phyloP scores from a whole-genome alignment of 30 jellyfish, hydroid and myxozoan genomes.

The Hydractinia echinata region DNA sequence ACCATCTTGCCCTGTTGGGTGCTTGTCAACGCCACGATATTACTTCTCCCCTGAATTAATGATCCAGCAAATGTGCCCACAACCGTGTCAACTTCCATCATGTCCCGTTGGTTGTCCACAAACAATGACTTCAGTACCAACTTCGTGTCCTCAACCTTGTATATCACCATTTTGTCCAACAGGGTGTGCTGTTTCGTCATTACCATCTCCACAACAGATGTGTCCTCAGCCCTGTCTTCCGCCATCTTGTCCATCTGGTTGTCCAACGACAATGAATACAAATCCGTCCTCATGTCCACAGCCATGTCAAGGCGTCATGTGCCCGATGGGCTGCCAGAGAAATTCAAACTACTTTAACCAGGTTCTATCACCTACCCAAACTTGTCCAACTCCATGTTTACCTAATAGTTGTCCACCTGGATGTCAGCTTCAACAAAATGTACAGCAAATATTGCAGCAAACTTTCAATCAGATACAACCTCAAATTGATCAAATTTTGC shows the following conservation, averaged over 20 bases:
- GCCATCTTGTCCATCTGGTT: conserved; percentile 32
- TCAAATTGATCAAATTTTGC: conserved; percentile 1
- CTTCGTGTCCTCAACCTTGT: conserved; percentile 38
- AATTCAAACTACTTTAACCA: conserved; percentile 4
- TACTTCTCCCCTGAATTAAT: conserved; percentile 18
- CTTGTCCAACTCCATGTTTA: conserved; percentile 39
- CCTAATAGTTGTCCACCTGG: conserved; percentile 31
- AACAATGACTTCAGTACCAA: conserved; percentile 12
- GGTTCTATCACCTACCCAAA: conserved; percentile 55
- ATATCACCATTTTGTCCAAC: conserved; percentile 37
- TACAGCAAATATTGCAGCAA: conserved; percentile 17
- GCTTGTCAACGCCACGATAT: conserved; percentile 21
- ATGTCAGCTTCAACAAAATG: conserved; percentile 10
- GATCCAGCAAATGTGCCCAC: conserved; percentile 41
- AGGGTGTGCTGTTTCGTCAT: conserved; percentile 33
- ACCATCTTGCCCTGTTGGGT: conserved; percentile 39
- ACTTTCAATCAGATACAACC: conserved; percentile 29
- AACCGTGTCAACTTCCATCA: conserved; percentile 30
- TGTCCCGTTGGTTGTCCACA: conserved; percentile 44
- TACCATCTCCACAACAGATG: conserved; percentile 27
- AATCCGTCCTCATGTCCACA: conserved; percentile 25
- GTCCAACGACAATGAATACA: conserved; percentile 12
- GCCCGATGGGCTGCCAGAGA: conserved; percentile 30
- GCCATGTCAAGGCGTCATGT: conserved; percentile 37
- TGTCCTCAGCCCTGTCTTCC: conserved; percentile 40